phyloP scores from a whole-genome alignment of 2,113 vertebrate genomes.

The Bungarus multicinctus region DNA sequence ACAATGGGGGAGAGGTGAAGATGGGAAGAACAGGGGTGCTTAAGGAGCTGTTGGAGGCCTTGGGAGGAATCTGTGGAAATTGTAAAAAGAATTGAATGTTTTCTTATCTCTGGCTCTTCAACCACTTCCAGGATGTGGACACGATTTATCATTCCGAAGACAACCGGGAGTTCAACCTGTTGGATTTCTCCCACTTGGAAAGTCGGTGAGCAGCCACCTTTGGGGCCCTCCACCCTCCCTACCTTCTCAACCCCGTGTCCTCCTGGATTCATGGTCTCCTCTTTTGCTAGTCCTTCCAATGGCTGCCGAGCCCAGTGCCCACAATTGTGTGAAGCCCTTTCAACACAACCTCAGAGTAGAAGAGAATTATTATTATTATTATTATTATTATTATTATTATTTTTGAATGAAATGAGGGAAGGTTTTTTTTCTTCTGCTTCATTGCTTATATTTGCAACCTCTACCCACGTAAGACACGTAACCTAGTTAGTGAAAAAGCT shows the following conservation, averaged over 20 bases:
- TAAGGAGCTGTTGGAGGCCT: neutral
- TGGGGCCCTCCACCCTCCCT: neutral
- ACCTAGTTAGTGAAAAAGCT: too few species aligned
- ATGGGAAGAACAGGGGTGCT: neutral
- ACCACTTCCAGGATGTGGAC: conserved; percentile 79
- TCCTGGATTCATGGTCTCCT: neutral
- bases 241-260: neutral
- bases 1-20: neutral
- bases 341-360: too few species aligned
- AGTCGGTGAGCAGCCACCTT: conserved; percentile 73
- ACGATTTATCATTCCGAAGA: conserved; percentile 95
- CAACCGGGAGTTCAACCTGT: conserved; percentile 86
- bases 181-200: conserved; percentile 89
- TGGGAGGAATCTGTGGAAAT: neutral
- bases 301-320: neutral
- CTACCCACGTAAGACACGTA: too few species aligned
- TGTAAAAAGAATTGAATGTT: neutral
- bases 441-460: too few species aligned
- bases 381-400: too few species aligned
- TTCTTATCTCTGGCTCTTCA: neutral
- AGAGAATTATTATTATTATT: too few species aligned
- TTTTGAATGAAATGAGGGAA: too few species aligned
- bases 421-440: too few species aligned
- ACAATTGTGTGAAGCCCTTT: neutral
- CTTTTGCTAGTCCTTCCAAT: neutral